phyloP scores from a whole-genome alignment of 2,888 invertebrate genomes.

The Xanthia togata region DNA sequence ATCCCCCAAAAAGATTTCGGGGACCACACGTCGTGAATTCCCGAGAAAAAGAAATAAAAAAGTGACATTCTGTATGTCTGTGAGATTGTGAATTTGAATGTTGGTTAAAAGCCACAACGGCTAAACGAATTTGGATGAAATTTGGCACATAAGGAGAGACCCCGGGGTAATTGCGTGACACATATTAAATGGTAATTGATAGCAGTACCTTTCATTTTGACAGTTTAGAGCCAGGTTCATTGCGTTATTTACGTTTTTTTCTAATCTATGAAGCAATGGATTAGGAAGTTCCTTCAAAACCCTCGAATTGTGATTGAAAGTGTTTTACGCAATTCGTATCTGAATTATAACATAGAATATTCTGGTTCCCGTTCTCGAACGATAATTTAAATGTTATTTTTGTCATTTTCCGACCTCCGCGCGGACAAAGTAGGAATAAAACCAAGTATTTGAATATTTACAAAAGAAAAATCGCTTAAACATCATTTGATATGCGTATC shows the following conservation, averaged over 20 bases:
- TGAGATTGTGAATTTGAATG: neutral
- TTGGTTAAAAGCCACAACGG: too few species aligned
- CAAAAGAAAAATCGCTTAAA: constrained; percentile 20
- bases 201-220: too few species aligned
- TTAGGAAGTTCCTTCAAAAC: too few species aligned
- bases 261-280: too few species aligned
- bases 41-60: neutral
- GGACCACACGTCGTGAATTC: neutral
- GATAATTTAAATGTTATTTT: neutral
- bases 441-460: constrained; percentile 2
- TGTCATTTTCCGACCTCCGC: neutral
- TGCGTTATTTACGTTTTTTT: too few species aligned
- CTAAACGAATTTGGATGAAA: neutral
- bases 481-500: constrained; percentile 54
- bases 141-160: too few species aligned
- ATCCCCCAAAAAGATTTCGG: constrained; percentile 1
- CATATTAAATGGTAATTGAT: too few species aligned
- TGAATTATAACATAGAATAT: neutral
- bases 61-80: neutral
- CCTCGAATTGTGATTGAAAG: neutral
- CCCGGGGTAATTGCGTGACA: too few species aligned
- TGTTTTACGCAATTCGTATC: neutral
- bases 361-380: neutral
- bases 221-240: too few species aligned
- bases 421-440: neutral